A percentile compares a stretch with the other conserved stretches of the same genome.
phyloP scores from a whole-genome alignment of 2,797 vertebrate genomes.

The Fistularia tabacaria region DNA sequence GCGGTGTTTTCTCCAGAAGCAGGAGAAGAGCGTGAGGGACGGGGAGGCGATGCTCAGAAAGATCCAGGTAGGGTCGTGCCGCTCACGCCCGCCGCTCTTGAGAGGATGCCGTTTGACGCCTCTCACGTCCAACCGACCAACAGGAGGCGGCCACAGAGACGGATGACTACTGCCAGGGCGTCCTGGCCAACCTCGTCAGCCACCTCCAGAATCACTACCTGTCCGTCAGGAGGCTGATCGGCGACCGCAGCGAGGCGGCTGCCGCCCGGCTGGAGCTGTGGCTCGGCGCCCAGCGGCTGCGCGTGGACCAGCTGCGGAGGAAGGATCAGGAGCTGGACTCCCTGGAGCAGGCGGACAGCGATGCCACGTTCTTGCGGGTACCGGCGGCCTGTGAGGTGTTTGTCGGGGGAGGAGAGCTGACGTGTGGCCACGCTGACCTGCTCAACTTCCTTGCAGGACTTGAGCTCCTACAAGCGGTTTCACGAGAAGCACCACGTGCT shows the following conservation, averaged over 20 bases:
- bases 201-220: constrained; percentile 44
- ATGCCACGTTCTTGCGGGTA: constrained; percentile 54
- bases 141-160: constrained; percentile 39
- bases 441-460: too few relatives aligned
- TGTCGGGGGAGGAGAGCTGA: neutral
- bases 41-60: neutral
- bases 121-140: neutral
- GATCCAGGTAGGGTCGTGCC: constrained; percentile 40
- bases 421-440: too few relatives aligned
- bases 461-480: too few relatives aligned
- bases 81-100: too few relatives aligned
- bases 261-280: constrained; percentile 12
- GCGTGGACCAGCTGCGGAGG: constrained; percentile 21
- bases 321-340: constrained; percentile 25
- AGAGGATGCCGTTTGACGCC: neutral
- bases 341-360: constrained; percentile 16
- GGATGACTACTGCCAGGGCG: constrained; percentile 40
- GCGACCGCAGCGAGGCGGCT: constrained; percentile 13
- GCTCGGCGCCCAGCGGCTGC: constrained; percentile 3
- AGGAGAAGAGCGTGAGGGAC: constrained; percentile 4
- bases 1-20: constrained; percentile 18
- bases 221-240: constrained; percentile 32
- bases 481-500: too few relatives aligned
- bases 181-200: constrained; percentile 29
- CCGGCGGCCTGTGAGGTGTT: neutral